Evolutionary conservation across 2,113 vertebrate genomes (phyloP), one percentile per base, ranked within the genome.

Genomic region (Loxodonta africana): DNA sequence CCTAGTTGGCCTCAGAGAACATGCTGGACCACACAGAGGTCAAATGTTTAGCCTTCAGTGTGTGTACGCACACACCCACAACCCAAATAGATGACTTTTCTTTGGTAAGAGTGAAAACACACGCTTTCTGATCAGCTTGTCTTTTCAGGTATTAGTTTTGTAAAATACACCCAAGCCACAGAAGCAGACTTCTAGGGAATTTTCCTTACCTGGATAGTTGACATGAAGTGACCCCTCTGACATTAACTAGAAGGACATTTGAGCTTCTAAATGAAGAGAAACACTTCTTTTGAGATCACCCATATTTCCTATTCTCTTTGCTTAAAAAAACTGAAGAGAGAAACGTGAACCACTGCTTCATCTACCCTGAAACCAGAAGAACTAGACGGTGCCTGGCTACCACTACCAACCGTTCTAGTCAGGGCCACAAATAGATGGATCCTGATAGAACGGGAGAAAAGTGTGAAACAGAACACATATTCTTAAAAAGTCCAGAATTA

Each of bases 21-120:
- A 6, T 1, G 20, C 28, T 37, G 10, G 7, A 5, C 12, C 26
- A 53, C 5, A 12, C 1, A 12, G 62, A 44, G 48, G 37, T 46
- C 63, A 80, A 5, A 15, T 20, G 51, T 33, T 46, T 62, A 37
- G 21, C 9, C 17, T 12, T 82, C 28, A 23, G 37, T 1, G 33
- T 23, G n/a, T 11, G 6, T 53, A 15, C 33, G 15, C 48, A 2
- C 23, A 8, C 0, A 5, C 37, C 5, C 25, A n/a, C 0, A 2
- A 9, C 23, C 37, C 53, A 78, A 37, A 51, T 6, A 7, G 1
- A 26, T 14, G n/a, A 11, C 28, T 30, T 82, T 18, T 11, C 48
- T 51, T 48, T 48, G 44, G 63, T 63, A n/a, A 15, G 0, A 28
- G 23, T 25, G 7, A 69, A 37, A 28, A 65, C 37, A 17, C 6